Conservation (phyloP, 2,113 vertebrate species). For the Poeciliopsis prolifica region DNA sequence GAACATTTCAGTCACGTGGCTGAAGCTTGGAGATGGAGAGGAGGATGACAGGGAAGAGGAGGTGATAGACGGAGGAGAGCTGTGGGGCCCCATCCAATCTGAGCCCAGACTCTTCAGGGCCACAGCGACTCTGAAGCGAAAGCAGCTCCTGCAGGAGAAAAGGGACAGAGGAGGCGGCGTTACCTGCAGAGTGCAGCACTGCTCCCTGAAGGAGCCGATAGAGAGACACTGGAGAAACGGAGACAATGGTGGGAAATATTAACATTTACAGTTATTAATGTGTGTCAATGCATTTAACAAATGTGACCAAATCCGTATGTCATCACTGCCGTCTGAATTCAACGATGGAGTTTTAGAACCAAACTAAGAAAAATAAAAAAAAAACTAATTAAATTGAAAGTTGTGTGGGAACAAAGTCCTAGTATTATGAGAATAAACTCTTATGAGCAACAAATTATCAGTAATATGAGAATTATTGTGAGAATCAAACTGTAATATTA, state of each 20-base stretch:
- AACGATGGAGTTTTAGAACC: too few relatives aligned
- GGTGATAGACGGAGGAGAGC: conserved; percentile 63
- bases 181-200: conserved; percentile 77
- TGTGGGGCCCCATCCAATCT: conserved; percentile 78
- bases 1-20: conserved; percentile 74
- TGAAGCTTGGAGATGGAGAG: conserved; percentile 63
- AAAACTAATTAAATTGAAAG: too few relatives aligned
- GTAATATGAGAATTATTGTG: too few relatives aligned
- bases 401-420: too few relatives aligned
- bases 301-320: too few relatives aligned
- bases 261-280: background rate
- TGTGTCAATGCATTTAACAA: too few relatives aligned
- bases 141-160: conserved; percentile 37
- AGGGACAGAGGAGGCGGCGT: conserved; percentile 53
- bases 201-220: conserved; percentile 73
- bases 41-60: conserved; percentile 70
- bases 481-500: too few relatives aligned
- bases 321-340: too few relatives aligned
- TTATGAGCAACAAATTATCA: too few relatives aligned
- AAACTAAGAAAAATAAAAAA: too few relatives aligned
- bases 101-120: conserved; percentile 64
- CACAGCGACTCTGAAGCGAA: conserved; percentile 62
- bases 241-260: conserved; percentile 53
- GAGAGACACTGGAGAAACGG: conserved; percentile 72
- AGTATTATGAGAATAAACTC: too few relatives aligned